Base-by-base conservation (phyloP, 2,797 vertebrate species). In the Botia almorhae region DNA sequence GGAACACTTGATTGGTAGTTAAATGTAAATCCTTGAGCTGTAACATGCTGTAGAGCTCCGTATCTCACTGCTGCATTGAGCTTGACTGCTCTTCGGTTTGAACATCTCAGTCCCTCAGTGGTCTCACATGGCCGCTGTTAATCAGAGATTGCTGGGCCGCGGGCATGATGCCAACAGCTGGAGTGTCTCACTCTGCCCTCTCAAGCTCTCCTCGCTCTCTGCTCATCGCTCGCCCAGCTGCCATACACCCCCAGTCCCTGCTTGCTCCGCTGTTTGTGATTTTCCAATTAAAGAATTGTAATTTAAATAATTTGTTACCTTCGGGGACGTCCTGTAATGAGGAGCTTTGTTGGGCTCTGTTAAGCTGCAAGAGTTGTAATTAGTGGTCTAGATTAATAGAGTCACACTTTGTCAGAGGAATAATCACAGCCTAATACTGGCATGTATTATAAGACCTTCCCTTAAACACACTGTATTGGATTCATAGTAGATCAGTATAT, bases 281-380 rank as follows among this genome's bases (percentile, higher is more conserved):
- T 87, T 89, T 87, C 79, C 90, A 91, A 92, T 92, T 90, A 91
- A 92, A 88, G 82, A 86, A 85, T 85, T 85, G 80, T 84, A 81
- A 90, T 89, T 89, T 87, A 87, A 89, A 89, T 89, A 88, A 90
- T 88, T 87, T 88, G 82, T 89, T 77, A 87, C 87, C 87, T 82
- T 87, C 29, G 21, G 91, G 87, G 89, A 92, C 81, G 69, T 87
- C 81, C 82, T 46, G 80, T 85, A 87, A 87, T 84, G 81, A 87
- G 80, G 61, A 75, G 86, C 84, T 86, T 87, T 90, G 81, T 85
- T 78, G 61, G 74, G 83, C 83, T 85, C 81, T 84, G 87, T 87
- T 89, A 89, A 88, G 84, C 85, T 82, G 78, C 61, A 82, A 84
- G 85, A 85, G 84, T 86, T 86, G 83, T 90, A 91, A 92, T 91